A percentile compares a stretch with the other conserved stretches of the same genome.
phyloP scores from a whole-genome alignment of 2,797 vertebrate species.

The Lacerta agilis region DNA sequence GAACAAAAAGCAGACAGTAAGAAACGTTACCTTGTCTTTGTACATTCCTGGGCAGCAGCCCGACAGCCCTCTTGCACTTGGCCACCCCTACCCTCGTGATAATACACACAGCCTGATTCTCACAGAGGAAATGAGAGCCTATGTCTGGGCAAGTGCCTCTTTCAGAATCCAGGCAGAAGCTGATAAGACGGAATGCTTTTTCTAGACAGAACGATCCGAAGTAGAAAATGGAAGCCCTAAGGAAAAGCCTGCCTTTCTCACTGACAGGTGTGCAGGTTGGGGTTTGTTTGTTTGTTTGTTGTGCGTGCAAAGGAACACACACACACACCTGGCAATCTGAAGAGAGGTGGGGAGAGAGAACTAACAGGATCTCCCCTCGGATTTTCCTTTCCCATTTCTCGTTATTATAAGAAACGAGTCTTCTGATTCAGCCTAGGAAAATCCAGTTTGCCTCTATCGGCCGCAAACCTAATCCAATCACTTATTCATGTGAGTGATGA shows the following conservation, averaged over 20 bases:
- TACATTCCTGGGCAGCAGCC: too few relatives aligned
- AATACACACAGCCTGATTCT: background rate
- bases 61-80: too few relatives aligned
- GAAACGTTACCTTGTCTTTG: too few relatives aligned
- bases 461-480: slow-evolving; percentile 24
- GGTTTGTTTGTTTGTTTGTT: too few relatives aligned
- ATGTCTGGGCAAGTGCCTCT: background rate
- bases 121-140: background rate
- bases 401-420: background rate
- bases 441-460: background rate
- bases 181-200: background rate
- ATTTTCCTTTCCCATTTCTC: background rate
- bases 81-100: background rate
- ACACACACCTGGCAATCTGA: background rate
- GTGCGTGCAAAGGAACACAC: too few relatives aligned
- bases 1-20: too few relatives aligned
- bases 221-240: background rate
- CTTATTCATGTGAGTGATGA: slow-evolving; percentile 15
- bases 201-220: background rate
- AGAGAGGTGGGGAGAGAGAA: background rate
- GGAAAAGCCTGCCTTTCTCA: background rate
- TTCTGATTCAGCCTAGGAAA: background rate
- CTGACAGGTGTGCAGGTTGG: background rate
- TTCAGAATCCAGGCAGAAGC: background rate
- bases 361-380: fast-evolving